Conservation (phyloP, 2,113 vertebrate species). For the Dipodomys merriami region DNA sequence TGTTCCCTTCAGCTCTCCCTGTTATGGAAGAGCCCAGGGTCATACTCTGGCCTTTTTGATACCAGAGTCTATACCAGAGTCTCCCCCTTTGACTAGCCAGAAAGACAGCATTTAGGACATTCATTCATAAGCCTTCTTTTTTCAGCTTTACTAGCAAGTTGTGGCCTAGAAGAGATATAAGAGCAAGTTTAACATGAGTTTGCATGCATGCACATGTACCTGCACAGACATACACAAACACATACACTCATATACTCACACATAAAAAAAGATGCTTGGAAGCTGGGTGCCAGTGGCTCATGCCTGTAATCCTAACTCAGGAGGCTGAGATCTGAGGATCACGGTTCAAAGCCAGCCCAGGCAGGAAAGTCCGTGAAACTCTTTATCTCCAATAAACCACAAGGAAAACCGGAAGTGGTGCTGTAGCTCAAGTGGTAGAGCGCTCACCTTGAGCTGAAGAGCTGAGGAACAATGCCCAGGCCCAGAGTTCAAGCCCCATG, state of each 20-base stretch:
- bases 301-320: no score
- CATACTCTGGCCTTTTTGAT: neutral
- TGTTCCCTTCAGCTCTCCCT: neutral
- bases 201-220: no score
- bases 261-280: neutral
- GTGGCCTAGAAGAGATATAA: slow-evolving; percentile 8
- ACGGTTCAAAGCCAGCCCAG: no score
- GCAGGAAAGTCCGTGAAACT: no score
- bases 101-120: neutral
- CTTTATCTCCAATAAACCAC: no score
- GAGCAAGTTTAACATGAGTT: slow-evolving; percentile 2
- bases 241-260: no score
- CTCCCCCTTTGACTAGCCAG: neutral
- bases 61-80: neutral
- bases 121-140: neutral
- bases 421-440: no score
- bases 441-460: no score
- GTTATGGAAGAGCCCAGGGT: neutral
- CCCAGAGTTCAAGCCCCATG: no score
- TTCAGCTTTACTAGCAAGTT: slow-evolving; percentile 44
- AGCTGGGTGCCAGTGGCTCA: neutral
- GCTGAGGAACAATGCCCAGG: no score
- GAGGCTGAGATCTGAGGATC: no score
- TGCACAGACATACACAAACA: neutral
- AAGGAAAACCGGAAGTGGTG: no score